phyloP scores from a whole-genome alignment of 2,113 vertebrate genomes.

The rabbit (Oryctolagus cuniculus) region mOryCun1.1 NC_091439.1:50821501-50822000 shows the following conservation, averaged over 20 bases:
- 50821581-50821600: not conserved
- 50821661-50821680: not conserved
- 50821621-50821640: not conserved
- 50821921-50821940: no score
- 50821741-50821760: slow-evolving; percentile 5
- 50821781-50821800: not conserved
- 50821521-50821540: not conserved
- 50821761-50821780: not conserved
- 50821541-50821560: slow-evolving; percentile 31
- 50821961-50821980: no score
- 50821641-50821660: not conserved
- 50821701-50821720: not conserved
- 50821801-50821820: slow-evolving; percentile 8
- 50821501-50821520: not conserved
- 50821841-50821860: not conserved
- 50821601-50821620: not conserved
- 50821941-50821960: no score
- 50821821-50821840: not conserved
- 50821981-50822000: no score
- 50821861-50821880: not conserved
- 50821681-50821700: not conserved
- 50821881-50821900: not conserved
- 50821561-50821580: slow-evolving; percentile 8
- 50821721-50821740: slow-evolving; percentile 30
- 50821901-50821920: not conserved